Evolutionary conservation across 2,797 vertebrate species (phyloP), one percentile per base, ranked within the genome.

Genomic region (Scolopax rusticola): DNA sequence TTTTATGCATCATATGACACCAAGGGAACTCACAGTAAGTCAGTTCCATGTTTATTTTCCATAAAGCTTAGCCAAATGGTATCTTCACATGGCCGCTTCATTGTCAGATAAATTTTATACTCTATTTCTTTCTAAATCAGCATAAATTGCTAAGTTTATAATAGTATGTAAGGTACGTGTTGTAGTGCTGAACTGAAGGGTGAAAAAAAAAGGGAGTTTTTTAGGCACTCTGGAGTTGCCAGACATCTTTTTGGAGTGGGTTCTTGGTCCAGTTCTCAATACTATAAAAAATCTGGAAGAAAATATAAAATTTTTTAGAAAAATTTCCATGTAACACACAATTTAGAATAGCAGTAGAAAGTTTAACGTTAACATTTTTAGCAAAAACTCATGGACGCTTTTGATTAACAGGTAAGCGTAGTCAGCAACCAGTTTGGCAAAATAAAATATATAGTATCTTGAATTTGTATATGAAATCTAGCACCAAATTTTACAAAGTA

Each of bases 161-260:
- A 7, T 59, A 47, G 50, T 32, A 6, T 15, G 4, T 56, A 61
- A 89, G 19, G 6, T 74, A 30, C 2, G 2, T 6, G 3, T 57
- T 89, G 77, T 74, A 41, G 28, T 61, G 51, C 32, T 32, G 38
- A 80, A 80, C 19, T 50, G 63, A 61, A 69, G 12, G 9, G 8
- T 38, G n/a, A 15, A 41, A 47, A 51, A 51, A 33, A 33, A 32
- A 1, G 1, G 18, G 5, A 57, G 27, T 0, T 18, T 40, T 69
- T 61, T 76, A 65, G 68, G 50, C 5, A 15, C 8, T 84, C 9
- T 30, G 40, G 15, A 45, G 8, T 56, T 79, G 16, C 0, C 0
- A 33, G 32, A 51, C 43, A 60, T 4, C 11, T 45, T 91, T 84
- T 51, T 84, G 68, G n/a, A 74, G n/a, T 57, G 16, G 33, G 48